Evolutionary conservation across 2,113 vertebrate genomes (phyloP), one percentile per base, ranked within the genome.

Genomic region (Cyprinodon variegatus): DNA sequence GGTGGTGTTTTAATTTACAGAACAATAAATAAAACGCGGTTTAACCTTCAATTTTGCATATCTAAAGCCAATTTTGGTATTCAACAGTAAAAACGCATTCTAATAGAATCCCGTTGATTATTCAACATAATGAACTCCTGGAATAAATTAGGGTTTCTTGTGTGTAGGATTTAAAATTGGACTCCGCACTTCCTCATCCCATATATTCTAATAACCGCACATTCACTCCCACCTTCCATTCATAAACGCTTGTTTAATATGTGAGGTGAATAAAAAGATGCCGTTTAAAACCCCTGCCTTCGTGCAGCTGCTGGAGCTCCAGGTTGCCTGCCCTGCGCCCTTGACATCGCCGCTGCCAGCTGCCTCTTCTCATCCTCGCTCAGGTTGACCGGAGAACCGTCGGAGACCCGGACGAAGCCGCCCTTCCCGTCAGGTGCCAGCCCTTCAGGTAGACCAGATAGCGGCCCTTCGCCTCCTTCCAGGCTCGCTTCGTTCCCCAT

Each of bases 401-500:
- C 95, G 48, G 95, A 89, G 74, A 95, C 87, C 89, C 79, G 88
- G 67, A 95, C 87, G 81, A 94, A 95, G 83, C 94, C 94, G 63
- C 94, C 94, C 85, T 95, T 93, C 50, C 95, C 94, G 90, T 95
- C 96, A 72, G 93, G 94, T 82, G 91, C 94, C 85, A 95, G 93
- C 76, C 96, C 97, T 93, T 96, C 96, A 74, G 96, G 94, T 41
- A 96, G 93, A 86, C 93, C 93, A 68, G 92, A 88, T 84, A 91
- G 83, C 77, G 92, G 91, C 86, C 93, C 96, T 72, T 96, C 96
- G 79, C 95, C 96, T 74, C 95, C 96, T 93, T 98, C 97, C 88
- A 96, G 90, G 93, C 98, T 99, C 78, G 96, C 96, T 89, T 98
- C 97, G 92, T 99, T 99, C 90, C 98, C 98, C 97, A 99, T 99